Conservation (phyloP, 2,797 vertebrate species). For the Enteromius thamalakanensis region DNA sequence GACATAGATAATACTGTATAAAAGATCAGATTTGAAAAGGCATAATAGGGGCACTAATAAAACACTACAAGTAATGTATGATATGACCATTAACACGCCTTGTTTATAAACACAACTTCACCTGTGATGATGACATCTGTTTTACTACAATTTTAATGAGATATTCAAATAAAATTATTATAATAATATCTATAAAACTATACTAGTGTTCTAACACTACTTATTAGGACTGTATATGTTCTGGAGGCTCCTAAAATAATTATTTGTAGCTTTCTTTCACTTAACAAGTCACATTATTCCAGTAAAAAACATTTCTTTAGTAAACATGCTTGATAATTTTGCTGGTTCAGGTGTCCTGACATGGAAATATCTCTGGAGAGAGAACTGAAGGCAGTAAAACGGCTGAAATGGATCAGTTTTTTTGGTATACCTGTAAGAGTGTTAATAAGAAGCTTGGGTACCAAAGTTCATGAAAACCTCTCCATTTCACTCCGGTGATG, state of each 20-base stretch:
- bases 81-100: not conserved
- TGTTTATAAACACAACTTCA: not conserved
- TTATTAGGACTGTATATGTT: not conserved
- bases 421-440: not conserved
- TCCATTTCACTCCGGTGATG: not conserved
- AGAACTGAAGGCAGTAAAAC: not conserved
- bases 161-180: too few species aligned
- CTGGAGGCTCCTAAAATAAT: not conserved
- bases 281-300: not conserved
- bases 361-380: not conserved
- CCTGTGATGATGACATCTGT: not conserved
- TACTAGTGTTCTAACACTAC: not conserved
- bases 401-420: not conserved
- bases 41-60: too few species aligned
- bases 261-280: not conserved
- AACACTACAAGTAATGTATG: not conserved
- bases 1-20: too few species aligned
- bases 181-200: not conserved
- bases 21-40: too few species aligned
- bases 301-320: not conserved
- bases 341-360: not conserved
- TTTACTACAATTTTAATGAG: too few species aligned
- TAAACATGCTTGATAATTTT: not conserved
- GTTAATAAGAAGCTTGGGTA: not conserved
- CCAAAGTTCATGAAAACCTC: not conserved